Evolutionary conservation across 2,113 vertebrate genomes (phyloP).

Genomic region (Eublepharis macularius): DNA sequence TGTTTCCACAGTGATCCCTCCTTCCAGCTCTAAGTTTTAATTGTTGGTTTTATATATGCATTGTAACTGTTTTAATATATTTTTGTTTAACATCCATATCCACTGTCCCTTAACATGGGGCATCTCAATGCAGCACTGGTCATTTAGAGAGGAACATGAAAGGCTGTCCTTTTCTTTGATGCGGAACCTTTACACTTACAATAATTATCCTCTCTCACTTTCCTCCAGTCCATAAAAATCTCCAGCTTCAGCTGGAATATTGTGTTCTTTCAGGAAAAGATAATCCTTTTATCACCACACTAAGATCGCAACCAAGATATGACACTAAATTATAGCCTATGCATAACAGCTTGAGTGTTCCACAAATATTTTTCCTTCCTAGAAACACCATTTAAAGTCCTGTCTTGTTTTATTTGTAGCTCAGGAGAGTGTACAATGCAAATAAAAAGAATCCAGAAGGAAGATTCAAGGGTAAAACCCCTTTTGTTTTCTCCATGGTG

Average conservation of each 20-base stretch:
- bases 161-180: slow-evolving; percentile 13
- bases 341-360: neutral
- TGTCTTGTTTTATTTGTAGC: neutral
- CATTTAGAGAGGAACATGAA: slow-evolving; percentile 34
- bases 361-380: slow-evolving; percentile 21
- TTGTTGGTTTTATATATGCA: too few relatives aligned
- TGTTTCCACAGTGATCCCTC: too few relatives aligned
- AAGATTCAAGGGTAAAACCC: neutral
- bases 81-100: neutral
- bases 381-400: neutral
- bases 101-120: neutral
- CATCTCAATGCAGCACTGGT: slow-evolving; percentile 4
- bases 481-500: neutral
- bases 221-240: slow-evolving; percentile 23
- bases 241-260: slow-evolving; percentile 9
- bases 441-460: neutral
- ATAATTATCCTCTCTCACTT: slow-evolving; percentile 30
- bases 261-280: neutral
- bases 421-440: neutral
- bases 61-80: too few relatives aligned
- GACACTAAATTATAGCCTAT: slow-evolving; percentile 20
- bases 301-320: slow-evolving; percentile 23
- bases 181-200: neutral
- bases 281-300: neutral
- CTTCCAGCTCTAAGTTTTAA: too few relatives aligned